Evolutionary conservation across 2,797 vertebrate species (phyloP).

Genomic region (Cryptoprocta ferox): DNA sequence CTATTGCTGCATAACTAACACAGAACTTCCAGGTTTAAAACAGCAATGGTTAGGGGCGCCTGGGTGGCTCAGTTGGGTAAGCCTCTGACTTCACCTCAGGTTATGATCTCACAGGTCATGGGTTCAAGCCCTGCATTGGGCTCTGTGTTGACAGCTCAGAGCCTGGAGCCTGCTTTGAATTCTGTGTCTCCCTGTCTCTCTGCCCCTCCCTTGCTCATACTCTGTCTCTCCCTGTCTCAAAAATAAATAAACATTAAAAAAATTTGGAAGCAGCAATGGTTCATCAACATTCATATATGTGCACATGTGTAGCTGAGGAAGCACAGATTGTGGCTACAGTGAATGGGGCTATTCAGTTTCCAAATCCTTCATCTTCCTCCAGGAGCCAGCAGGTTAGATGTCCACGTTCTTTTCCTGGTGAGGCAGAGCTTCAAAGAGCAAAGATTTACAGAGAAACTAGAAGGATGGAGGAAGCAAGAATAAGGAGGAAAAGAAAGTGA

Average conservation of each 20-base stretch:
- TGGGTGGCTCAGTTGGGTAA: too few species aligned
- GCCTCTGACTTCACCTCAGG: too few species aligned
- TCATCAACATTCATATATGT: neutral
- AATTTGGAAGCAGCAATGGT: too few species aligned
- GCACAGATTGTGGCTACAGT: neutral
- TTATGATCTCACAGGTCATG: too few species aligned
- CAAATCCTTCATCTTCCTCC: neutral
- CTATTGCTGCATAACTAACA: neutral
- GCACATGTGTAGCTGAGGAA: accelerated
- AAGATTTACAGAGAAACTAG: neutral
- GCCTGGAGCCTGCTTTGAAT: too few species aligned
- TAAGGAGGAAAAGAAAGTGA: neutral
- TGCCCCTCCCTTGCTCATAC: too few species aligned
- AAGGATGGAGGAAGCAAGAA: neutral
- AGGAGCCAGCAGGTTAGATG: neutral
- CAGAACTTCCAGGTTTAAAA: accelerated
- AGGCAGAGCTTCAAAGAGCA: neutral
- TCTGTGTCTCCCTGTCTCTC: too few species aligned
- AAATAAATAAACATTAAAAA: too few species aligned
- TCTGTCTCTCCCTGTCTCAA: too few species aligned
- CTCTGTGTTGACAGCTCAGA: too few species aligned
- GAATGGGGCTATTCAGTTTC: accelerated
- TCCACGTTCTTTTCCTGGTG: neutral
- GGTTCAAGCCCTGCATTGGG: too few species aligned
- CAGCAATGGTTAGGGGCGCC: neutral